Base-by-base conservation (phyloP, 2,797 vertebrate species). In the Notolabrus celidotus region DNA sequence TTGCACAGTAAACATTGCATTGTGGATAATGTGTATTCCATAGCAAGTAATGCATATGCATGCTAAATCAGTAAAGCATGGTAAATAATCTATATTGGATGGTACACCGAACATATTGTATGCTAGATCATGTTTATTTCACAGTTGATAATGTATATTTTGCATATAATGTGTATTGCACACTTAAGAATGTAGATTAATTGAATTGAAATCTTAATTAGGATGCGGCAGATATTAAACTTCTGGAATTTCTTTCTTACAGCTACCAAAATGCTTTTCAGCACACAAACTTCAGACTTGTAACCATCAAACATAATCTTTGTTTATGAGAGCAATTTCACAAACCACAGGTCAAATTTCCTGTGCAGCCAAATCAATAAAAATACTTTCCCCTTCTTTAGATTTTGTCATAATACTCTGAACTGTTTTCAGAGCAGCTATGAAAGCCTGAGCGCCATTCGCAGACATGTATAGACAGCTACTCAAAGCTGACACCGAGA, bases 381-480 rank as follows among this genome's bases (percentile, higher is more conserved):
- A 64, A 74, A 76, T 66, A 20, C 12, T 77, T 84, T 68, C 56
- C 68, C 59, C 36, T 39, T 55, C 53, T 71, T 81, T 45, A 66
- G 33, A 74, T 85, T 79, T 85, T 79, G 74, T 74, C 76, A 74
- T 74, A 80, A 85, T 77, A 66, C 82, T 75, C 71, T 82, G 71
- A 78, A 82, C 85, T 87, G 86, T 90, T 93, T 91, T 89, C 82
- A 81, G 57, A 87, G 53, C 79, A 71, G 77, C 82, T 88, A 84
- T 91, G 87, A 92, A 91, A 92, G 86, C 68, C 19, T 68, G 47
- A 57, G 74, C 74, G 88, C 74, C 64, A 59, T 86, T 90, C 42
- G 57, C 75, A 90, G 89, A 88, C 87, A 87, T 74, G 76, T 88
- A 90, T 87, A 88, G 88, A 91, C 92, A 90, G 85, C 89, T 80